A percentile compares a stretch with the other conserved stretches of the same genome.
Conservation (phyloP, 2,888 invertebrate species). For the Cantharis rustica region DNA sequence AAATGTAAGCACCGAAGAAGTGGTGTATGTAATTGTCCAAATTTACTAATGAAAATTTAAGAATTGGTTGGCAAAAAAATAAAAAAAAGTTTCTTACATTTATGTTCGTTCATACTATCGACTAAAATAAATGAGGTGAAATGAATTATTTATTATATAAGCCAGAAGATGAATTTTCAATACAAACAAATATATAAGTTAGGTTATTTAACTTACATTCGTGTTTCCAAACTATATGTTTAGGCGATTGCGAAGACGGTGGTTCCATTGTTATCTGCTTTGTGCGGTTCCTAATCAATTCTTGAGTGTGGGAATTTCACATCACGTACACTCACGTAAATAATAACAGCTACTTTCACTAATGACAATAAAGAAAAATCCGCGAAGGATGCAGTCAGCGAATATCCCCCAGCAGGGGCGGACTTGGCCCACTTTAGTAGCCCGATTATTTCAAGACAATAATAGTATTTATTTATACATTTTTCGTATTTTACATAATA, state of each 20-base stretch:
- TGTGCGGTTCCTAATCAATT: constrained; percentile 1
- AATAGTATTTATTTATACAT: too few species aligned
- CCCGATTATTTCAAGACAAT: not conserved
- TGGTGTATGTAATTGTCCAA: not conserved
- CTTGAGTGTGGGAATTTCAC: not conserved
- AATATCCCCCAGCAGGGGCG: not conserved
- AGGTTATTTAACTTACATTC: constrained; percentile 59
- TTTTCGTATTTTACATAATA: too few species aligned
- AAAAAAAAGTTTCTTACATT: constrained; percentile 42
- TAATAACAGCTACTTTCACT: not conserved
- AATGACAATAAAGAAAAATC: not conserved
- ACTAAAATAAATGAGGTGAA: constrained; percentile 5
- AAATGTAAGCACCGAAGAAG: not conserved
- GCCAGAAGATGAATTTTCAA: not conserved
- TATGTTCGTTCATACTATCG: constrained; percentile 33
- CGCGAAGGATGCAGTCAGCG: not conserved
- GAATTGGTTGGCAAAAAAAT: constrained; percentile 37
- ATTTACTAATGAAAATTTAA: constrained; percentile 30
- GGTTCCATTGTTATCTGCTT: constrained; percentile 43
- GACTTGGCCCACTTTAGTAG: not conserved
- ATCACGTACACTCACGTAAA: not conserved
- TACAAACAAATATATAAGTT: constrained; percentile 30
- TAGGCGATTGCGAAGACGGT: constrained; percentile 57
- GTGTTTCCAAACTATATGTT: constrained; percentile 66
- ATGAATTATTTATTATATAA: not conserved